Evolutionary conservation across 23 tunicate species (phyloP), one percentile per base, ranked within the genome.

Genomic region (Trididemnum miniatum): DNA sequence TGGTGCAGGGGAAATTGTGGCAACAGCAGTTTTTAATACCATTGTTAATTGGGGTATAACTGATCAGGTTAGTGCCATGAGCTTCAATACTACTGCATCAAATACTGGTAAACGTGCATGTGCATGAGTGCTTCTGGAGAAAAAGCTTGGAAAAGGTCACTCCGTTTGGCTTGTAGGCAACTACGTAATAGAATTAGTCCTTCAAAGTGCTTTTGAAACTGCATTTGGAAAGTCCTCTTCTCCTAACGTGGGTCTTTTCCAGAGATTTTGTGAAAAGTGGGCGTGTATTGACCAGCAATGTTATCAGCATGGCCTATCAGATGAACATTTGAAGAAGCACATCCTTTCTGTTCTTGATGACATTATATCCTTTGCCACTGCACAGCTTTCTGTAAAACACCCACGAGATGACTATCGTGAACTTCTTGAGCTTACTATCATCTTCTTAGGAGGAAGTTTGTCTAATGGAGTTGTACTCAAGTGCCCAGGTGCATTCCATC

Each of bases 401-500:
- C 69, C 69, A 62, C 69, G 15, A 23, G 69, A 62, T 62, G 28
- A 62, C 69, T 62, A 62, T 62, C 23, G 69, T 20, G 69, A 62
- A 62, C 69, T 62, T 62, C 28, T 62, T 62, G 7, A 62, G 69
- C 69, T 15, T 62, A 62, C 69, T 62, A 62, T 62, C 25, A 62
- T 62, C 23, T 62, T 62, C 69, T 62, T 62, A 23, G 28, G 69
- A 62, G 69, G 23, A 23, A 62, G 69, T 62, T 5, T 62, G 69
- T 23, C 69, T 15, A 20, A 5, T 15, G 69, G 69, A 20, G 69
- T 20, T 15, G 69, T 62, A 4, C 27, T 62, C 27, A 20, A 62
- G 69, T 62, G 69, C 69, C 69, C 69, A 62, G 69, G 69, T 62
- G 27, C 28, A 62, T 62, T 62, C 69, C 69, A 62, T 62, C 69